Percentiles rank a stretch among this genome's conserved stretches.
Conservation (phyloP, 2,888 invertebrate genomes). For the Coenonympha glycerion region DNA sequence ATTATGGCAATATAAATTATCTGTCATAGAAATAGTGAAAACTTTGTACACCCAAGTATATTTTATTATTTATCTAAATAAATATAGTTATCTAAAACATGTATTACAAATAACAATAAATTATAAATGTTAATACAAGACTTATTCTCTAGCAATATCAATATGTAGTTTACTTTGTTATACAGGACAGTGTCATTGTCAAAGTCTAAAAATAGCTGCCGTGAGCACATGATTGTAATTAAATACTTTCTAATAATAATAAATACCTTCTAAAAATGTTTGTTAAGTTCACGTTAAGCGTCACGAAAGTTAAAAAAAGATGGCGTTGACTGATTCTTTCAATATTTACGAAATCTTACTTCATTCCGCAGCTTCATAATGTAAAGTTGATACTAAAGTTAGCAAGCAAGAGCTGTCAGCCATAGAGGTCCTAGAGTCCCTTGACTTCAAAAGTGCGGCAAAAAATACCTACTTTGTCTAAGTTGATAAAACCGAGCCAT, state of each 20-base stretch:
- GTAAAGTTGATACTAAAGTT: no score
- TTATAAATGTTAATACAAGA: conserved; percentile 9
- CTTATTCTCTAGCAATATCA: conserved; percentile 24
- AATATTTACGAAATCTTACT: no score
- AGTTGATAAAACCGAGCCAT: no score
- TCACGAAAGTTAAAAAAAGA: background rate
- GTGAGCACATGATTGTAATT: background rate
- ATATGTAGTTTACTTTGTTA: background rate
- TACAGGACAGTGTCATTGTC: conserved; percentile 3
- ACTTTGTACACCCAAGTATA: conserved; percentile 13
- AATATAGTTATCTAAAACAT: conserved; percentile 8
- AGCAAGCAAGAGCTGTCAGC: no score
- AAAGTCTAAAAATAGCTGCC: conserved; percentile 14
- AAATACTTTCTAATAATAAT: no score
- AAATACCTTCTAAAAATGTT: no score
- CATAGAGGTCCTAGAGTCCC: no score
- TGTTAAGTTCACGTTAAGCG: background rate
- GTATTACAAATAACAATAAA: conserved; percentile 6
- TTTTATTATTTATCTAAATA: conserved; percentile 15
- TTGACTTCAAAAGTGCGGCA: no score
- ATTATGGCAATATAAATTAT: conserved; percentile 24
- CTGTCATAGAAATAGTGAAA: conserved; percentile 13
- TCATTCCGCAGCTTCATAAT: no score
- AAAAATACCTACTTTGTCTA: no score
- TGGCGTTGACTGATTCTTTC: background rate